phyloP scores from a whole-genome alignment of 2,888 invertebrate species.

The Chrysolina americana region DNA sequence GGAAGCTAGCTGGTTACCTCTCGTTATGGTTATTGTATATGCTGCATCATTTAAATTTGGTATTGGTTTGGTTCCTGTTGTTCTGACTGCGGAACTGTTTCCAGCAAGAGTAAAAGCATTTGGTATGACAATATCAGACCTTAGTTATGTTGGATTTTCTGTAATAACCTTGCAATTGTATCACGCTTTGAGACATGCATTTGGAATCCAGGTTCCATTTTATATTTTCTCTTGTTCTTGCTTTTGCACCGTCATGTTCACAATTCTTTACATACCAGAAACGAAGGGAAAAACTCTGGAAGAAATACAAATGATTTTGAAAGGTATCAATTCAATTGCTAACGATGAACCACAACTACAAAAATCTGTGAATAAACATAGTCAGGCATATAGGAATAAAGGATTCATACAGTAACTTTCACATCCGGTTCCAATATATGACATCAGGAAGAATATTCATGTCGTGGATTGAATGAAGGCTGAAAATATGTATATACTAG shows the following conservation, averaged over 20 bases:
- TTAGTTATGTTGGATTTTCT: conserved; percentile 65
- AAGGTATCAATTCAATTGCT: conserved; percentile 29
- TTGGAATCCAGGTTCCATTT: conserved; percentile 66
- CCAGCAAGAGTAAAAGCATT: conserved; percentile 68
- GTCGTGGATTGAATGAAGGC: too few species aligned
- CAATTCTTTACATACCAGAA: conserved; percentile 65
- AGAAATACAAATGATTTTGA: conserved; percentile 53
- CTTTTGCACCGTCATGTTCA: conserved; percentile 64
- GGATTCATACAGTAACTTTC: background rate
- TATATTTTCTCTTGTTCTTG: conserved; percentile 65
- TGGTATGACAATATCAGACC: conserved; percentile 67
- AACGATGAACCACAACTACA: background rate
- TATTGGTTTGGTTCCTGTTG: conserved; percentile 67
- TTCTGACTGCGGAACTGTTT: conserved; percentile 67
- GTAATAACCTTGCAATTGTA: conserved; percentile 65
- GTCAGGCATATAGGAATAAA: background rate
- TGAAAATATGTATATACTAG: too few species aligned
- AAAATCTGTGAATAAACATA: background rate
- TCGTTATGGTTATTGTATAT: conserved; percentile 64
- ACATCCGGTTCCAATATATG: too few species aligned
- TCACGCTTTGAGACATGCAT: conserved; percentile 55
- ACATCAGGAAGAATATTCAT: too few species aligned
- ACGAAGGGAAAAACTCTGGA: conserved; percentile 56
- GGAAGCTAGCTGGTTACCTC: conserved; percentile 57
- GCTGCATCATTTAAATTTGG: conserved; percentile 66